Evolutionary conservation across 2,888 invertebrate genomes (phyloP).

Genomic region (Ophion ellenae): DNA sequence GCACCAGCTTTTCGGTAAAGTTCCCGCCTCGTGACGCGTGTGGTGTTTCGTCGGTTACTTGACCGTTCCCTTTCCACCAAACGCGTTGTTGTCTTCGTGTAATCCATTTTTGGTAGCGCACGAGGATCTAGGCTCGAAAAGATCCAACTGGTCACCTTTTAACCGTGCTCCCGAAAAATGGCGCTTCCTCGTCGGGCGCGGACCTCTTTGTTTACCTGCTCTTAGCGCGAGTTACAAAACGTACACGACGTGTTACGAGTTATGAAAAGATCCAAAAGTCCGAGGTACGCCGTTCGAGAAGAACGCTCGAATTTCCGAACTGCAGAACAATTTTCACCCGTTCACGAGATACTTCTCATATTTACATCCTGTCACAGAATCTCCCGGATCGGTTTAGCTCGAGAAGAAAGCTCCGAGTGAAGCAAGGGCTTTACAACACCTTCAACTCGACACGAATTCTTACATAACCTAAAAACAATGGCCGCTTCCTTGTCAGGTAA

Average conservation of each 20-base stretch:
- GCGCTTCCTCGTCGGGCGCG: not conserved
- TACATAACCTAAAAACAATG: constrained; percentile 70
- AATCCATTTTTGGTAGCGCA: constrained; percentile 37
- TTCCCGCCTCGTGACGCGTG: not conserved
- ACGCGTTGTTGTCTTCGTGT: constrained; percentile 17
- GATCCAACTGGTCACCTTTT: not conserved
- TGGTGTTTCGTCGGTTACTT: not conserved
- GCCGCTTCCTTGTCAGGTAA: constrained; percentile 75
- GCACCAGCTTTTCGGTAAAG: not conserved
- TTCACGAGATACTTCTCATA: not conserved
- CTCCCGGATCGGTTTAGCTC: not conserved
- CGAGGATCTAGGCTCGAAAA: not conserved
- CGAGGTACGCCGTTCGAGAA: not conserved
- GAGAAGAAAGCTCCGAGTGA: not conserved
- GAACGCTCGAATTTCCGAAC: not conserved
- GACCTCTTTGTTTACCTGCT: not conserved
- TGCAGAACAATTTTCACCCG: not conserved
- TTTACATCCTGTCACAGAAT: not conserved
- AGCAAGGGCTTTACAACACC: not conserved
- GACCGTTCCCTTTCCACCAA: not conserved
- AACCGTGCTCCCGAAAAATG: not conserved
- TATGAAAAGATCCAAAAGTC: not conserved
- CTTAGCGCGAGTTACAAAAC: not conserved
- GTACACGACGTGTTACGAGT: not conserved
- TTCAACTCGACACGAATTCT: not conserved